phyloP scores from a whole-genome alignment of 1,140 invertebrate species.

The Harlomillsia oculata region DNA sequence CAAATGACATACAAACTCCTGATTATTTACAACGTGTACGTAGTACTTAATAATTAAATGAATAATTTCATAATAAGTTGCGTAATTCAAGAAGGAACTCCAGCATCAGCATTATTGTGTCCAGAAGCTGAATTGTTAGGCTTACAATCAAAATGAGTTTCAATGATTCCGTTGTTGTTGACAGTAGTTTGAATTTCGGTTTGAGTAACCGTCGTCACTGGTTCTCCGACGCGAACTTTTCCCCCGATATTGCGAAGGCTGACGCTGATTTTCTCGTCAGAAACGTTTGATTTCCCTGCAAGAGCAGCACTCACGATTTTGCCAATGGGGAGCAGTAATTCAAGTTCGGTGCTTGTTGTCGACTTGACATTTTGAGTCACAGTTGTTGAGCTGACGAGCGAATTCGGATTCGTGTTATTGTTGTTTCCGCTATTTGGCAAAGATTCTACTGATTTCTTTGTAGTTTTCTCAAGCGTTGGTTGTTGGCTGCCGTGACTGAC shows the following conservation, averaged over 20 bases:
- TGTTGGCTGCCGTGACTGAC: neutral
- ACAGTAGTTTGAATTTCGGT: slow-evolving; percentile 11
- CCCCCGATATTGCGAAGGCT: neutral
- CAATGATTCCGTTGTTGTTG: slow-evolving; percentile 8
- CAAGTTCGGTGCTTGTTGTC: slow-evolving; percentile 7
- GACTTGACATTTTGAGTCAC: slow-evolving; percentile 19
- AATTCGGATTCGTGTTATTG: neutral
- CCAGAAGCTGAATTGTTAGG: neutral
- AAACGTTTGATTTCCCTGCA: neutral
- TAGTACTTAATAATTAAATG: too few species aligned
- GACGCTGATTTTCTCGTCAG: slow-evolving; percentile 3
- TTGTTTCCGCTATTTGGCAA: neutral
- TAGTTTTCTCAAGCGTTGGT: neutral
- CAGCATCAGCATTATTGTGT: neutral
- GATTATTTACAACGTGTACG: too few species aligned
- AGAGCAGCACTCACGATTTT: slow-evolving; percentile 4
- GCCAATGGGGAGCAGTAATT: slow-evolving; percentile 8
- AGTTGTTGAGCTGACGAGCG: slow-evolving; percentile 1
- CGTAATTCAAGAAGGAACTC: too few species aligned
- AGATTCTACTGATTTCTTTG: neutral
- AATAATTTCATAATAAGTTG: too few species aligned
- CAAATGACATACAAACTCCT: too few species aligned
- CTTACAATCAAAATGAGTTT: slow-evolving; percentile 13
- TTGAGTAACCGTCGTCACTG: neutral
- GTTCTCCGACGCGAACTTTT: slow-evolving; percentile 8